Conservation (phyloP, 1,140 invertebrate species). For the Ridgeia piscesae region DNA sequence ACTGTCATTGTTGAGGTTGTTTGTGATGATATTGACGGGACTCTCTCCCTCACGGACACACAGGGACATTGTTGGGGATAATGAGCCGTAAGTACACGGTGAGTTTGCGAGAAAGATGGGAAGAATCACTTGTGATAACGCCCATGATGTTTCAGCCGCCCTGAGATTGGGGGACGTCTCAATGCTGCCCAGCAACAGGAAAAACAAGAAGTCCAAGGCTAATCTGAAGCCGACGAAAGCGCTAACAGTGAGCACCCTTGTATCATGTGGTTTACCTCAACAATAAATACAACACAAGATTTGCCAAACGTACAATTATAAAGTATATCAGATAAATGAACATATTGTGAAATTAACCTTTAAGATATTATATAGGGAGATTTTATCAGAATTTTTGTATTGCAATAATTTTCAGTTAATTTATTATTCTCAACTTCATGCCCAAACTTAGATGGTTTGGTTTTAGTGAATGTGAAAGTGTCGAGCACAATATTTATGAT, state of each 20-base stretch:
- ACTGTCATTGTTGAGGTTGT: neutral
- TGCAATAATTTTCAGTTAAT: neutral
- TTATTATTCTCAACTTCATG: neutral
- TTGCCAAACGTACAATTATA: no score
- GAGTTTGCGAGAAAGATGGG: neutral
- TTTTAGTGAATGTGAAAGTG: neutral
- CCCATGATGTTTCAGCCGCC: conserved; percentile 20
- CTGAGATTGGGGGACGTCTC: conserved; percentile 17
- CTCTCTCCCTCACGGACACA: neutral
- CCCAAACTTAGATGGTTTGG: neutral
- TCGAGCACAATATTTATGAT: neutral
- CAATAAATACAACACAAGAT: no score
- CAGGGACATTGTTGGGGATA: neutral
- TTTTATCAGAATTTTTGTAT: no score
- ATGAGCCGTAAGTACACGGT: neutral
- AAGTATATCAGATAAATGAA: no score
- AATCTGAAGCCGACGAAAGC: conserved; percentile 62
- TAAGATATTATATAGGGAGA: neutral
- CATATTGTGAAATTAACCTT: no score
- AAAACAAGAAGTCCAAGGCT: conserved; percentile 63
- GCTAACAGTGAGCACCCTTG: conserved; percentile 49
- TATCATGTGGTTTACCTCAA: no score
- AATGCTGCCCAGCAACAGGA: conserved; percentile 21
- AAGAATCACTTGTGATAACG: neutral
- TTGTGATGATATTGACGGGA: neutral